Evolutionary conservation across 2,797 vertebrate genomes (phyloP).

Genomic region (Aulostomus chinensis): DNA sequence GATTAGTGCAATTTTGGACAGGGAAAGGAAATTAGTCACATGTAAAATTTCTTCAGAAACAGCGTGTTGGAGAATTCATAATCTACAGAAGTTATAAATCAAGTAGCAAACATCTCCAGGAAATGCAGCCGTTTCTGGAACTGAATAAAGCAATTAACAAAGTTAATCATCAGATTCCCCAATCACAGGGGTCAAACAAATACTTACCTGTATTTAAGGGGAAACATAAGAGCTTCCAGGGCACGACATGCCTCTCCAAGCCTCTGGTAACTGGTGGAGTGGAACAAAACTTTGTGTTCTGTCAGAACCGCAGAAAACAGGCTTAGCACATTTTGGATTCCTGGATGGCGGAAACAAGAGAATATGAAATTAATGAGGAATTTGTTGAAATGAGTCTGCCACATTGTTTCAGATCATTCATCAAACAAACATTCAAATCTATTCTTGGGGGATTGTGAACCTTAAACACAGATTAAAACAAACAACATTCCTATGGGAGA

Average conservation of each 20-base stretch:
- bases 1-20: too few relatives aligned
- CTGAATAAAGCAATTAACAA: constrained; percentile 7
- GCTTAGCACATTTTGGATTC: constrained; percentile 97
- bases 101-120: too few relatives aligned
- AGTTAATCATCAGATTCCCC: constrained; percentile 41
- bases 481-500: constrained; percentile 21
- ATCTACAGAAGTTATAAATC: too few relatives aligned
- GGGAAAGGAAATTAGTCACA: too few relatives aligned
- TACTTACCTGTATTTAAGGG: constrained; percentile 94
- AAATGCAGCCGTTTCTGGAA: constrained; percentile 15
- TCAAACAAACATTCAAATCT: constrained; percentile 27
- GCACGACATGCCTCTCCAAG: constrained; percentile 94
- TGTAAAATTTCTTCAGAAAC: too few relatives aligned
- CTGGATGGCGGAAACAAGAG: constrained; percentile 73
- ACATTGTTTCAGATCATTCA: constrained; percentile 46
- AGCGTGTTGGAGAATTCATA: too few relatives aligned
- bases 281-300: constrained; percentile 98
- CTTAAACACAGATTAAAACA: constrained; percentile 29
- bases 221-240: constrained; percentile 96
- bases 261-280: constrained; percentile 97
- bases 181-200: constrained; percentile 2
- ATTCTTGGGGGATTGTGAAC: constrained; percentile 22
- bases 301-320: constrained; percentile 97
- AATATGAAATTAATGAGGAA: constrained; percentile 35
- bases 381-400: constrained; percentile 31